Conservation (phyloP, 2,797 vertebrate genomes). For the Apodemus agrarius region DNA sequence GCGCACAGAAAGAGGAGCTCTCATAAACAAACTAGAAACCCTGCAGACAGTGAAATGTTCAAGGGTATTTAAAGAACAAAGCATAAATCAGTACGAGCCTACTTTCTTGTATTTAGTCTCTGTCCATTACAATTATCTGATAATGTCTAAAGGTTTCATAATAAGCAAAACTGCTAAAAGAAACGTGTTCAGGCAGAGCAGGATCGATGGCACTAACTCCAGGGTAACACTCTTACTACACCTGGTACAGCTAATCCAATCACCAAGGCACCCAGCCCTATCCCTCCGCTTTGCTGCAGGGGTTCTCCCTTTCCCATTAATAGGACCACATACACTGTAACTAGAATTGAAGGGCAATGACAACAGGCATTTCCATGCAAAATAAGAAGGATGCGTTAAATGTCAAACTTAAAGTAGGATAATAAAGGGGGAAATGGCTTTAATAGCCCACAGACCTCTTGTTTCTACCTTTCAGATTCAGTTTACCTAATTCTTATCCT, state of each 20-base stretch:
- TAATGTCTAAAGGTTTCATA: constrained; percentile 51
- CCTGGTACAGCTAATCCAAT: constrained; percentile 12
- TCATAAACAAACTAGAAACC: constrained; percentile 60
- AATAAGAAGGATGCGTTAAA: neutral
- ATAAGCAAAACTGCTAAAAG: constrained; percentile 54
- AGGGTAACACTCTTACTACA: constrained; percentile 36
- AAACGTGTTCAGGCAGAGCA: constrained; percentile 51
- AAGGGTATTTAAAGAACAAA: constrained; percentile 44
- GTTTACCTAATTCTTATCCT: constrained; percentile 37
- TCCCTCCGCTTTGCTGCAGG: neutral
- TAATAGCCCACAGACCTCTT: neutral
- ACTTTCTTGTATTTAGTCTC: constrained; percentile 44
- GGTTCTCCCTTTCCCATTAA: neutral
- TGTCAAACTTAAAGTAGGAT: constrained; percentile 46
- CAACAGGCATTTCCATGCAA: neutral
- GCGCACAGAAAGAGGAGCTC: constrained; percentile 25
- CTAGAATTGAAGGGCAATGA: neutral
- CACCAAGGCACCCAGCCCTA: neutral
- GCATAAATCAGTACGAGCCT: constrained; percentile 50
- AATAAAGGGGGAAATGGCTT: constrained; percentile 8
- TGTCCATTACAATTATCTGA: constrained; percentile 33
- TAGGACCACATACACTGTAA: neutral
- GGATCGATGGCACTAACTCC: neutral
- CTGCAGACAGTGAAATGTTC: constrained; percentile 13
- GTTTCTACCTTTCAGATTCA: constrained; percentile 51